Evolutionary conservation across 2,797 vertebrate genomes (phyloP), one percentile per base, ranked within the genome.

Genomic region (Epinephelus awoara): DNA sequence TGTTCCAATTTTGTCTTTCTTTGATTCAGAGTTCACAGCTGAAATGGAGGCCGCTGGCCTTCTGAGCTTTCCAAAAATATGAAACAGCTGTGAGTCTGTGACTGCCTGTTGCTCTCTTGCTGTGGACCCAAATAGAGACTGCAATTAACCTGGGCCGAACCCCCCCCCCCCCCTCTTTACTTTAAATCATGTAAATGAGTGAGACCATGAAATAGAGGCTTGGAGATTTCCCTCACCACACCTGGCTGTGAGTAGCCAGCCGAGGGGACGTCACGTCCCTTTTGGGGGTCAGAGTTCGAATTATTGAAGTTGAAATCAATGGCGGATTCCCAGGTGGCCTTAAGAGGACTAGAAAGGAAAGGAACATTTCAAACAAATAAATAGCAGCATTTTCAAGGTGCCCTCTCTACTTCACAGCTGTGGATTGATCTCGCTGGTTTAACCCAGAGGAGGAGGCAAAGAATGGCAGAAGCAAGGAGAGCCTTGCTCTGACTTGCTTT

Each of bases 261-360:
- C 69, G 38, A 80, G 90, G 90, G 83, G 85, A 90, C 72, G 42
- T 83, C 85, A 82, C 74, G 72, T 87, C 84, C 82, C 84, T 58
- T 79, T 25, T 7, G 23, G 78, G 83, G 89, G 89, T 95, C 91
- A 93, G 27, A 85, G 94, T 91, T 93, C 87, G 89, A 86, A 38
- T 76, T 83, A 91, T 92, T 96, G 94, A 95, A 95, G 95, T 93
- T 85, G 88, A 94, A 94, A 95, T 94, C 90, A 91, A 91, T 90
- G 87, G 72, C 6, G 38, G 82, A 89, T 89, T 93, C 92, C 89
- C 92, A 81, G 54, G 83, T 80, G 88, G 86, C 83, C 80, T 82
- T 83, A 86, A 88, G 84, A 89, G 82, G 73, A 93, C 86, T 86
- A 90, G 72, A 93, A 93, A 93, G 88, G 82, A 84, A 90, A 88